Evolutionary conservation across 2,888 invertebrate genomes (phyloP).

Genomic region (Agapostemon virescens): DNA sequence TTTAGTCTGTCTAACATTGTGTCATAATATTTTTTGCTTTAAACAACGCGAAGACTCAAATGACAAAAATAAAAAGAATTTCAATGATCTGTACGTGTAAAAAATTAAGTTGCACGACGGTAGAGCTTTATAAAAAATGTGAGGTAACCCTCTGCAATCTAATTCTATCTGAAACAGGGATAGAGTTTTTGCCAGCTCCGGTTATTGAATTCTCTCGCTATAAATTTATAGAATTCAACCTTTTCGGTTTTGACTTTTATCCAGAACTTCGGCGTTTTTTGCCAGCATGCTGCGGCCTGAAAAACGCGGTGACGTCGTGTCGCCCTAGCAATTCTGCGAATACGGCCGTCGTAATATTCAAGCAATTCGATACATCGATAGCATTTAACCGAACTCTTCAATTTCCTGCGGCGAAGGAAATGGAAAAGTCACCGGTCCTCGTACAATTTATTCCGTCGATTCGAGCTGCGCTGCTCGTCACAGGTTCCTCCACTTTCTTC

Average conservation of each 20-base stretch:
- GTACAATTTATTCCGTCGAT: conserved; percentile 67
- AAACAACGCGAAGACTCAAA: no score
- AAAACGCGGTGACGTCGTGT: conserved; percentile 5
- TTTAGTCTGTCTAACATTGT: no score
- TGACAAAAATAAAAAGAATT: no score
- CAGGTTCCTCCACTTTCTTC: conserved; percentile 38
- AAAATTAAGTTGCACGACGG: no score
- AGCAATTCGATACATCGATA: conserved; percentile 57
- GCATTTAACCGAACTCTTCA: conserved; percentile 61
- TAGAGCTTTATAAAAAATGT: no score
- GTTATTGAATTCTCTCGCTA: no score
- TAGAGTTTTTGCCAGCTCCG: no score
- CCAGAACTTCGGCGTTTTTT: background rate
- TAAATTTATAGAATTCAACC: background rate
- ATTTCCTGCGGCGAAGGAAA: conserved; percentile 70
- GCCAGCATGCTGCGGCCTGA: background rate
- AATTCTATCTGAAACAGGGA: no score
- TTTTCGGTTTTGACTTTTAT: background rate
- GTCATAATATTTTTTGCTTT: no score
- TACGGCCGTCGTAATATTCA: conserved; percentile 51
- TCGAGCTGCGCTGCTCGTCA: conserved; percentile 53
- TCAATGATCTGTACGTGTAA: no score
- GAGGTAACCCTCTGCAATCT: no score
- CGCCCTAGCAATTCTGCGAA: conserved; percentile 22
- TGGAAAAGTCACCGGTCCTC: conserved; percentile 67